Evolutionary conservation across 2,113 vertebrate genomes (phyloP).

Genomic region (Pteruthius melanotis): DNA sequence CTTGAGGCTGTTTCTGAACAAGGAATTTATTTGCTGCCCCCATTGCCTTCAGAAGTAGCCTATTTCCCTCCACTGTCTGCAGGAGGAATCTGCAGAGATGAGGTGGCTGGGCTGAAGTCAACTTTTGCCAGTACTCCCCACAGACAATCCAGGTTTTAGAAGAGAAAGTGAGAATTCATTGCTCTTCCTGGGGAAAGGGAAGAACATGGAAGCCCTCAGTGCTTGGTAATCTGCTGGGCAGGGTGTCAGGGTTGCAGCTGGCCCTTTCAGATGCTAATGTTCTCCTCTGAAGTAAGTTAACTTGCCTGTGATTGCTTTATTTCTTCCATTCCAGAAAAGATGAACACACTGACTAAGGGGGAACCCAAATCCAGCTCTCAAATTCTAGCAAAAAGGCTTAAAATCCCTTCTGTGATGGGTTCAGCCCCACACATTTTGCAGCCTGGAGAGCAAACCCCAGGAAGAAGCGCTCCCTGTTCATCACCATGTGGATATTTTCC

Average conservation of each 20-base stretch:
- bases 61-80: not conserved
- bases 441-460: not conserved
- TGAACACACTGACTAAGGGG: not conserved
- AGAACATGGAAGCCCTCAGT: accelerated
- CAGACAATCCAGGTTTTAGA: not conserved
- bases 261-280: not conserved
- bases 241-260: not conserved
- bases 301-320: not conserved
- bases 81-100: accelerated
- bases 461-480: not conserved
- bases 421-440: not conserved
- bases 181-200: not conserved
- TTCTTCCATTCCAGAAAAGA: not conserved
- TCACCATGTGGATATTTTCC: not conserved
- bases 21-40: not conserved
- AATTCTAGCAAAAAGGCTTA: not conserved
- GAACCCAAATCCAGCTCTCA: accelerated
- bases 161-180: not conserved
- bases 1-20: not conserved
- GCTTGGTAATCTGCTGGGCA: not conserved
- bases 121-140: not conserved
- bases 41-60: not conserved
- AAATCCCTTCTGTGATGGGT: not conserved
- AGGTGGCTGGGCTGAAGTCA: not conserved
- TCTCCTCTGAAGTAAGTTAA: not conserved